Evolutionary conservation across 2,888 invertebrate genomes (phyloP).

Genomic region (Rhingia campestris): DNA sequence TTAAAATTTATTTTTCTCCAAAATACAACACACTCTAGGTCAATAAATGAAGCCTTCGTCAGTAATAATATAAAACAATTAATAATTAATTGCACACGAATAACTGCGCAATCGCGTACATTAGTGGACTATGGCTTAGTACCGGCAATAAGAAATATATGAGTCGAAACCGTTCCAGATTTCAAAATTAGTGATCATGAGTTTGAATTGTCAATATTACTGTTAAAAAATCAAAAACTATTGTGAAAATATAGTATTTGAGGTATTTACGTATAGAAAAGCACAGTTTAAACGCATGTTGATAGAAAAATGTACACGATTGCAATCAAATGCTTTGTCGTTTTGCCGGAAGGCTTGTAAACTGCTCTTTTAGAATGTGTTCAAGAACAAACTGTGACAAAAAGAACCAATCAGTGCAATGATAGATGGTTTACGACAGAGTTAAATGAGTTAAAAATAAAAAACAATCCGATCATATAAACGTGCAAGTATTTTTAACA

Average conservation of each 20-base stretch:
- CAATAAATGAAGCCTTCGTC: not conserved
- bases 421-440: not conserved
- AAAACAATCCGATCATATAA: not conserved
- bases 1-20: too few relatives aligned
- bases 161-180: not conserved
- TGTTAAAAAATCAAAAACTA: not conserved
- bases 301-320: not conserved
- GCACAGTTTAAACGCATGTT: not conserved
- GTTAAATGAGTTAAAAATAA: not conserved
- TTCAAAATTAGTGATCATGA: constrained; percentile 1
- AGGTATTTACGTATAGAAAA: not conserved
- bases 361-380: not conserved
- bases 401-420: not conserved
- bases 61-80: constrained; percentile 5
- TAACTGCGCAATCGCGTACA: not conserved
- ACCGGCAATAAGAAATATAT: not conserved
- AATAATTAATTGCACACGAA: not conserved
- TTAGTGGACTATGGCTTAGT: not conserved
- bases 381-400: not conserved
- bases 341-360: not conserved
- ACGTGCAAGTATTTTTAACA: not conserved
- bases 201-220: not conserved
- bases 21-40: not conserved
- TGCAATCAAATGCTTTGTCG: not conserved
- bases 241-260: not conserved